Base-by-base conservation (phyloP, 2,113 vertebrate species). In the Scatophagus argus region DNA sequence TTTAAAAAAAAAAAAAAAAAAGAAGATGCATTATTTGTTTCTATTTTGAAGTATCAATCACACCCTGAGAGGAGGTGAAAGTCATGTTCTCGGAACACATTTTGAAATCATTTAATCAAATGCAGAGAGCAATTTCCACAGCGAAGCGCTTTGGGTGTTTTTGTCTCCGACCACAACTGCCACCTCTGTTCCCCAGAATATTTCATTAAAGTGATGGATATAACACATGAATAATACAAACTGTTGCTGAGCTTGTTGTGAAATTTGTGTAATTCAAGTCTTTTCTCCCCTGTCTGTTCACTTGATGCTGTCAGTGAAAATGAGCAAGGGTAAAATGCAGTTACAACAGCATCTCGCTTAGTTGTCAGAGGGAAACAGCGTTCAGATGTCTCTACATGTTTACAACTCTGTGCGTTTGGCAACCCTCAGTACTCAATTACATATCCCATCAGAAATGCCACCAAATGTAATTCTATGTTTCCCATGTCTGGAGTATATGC, bases 191-290 rank as follows among this genome's bases (percentile, higher is more conserved):
- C 75, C 71, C 64, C 9, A 11, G 21, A 61, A 75, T 58, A 77
- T 89, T 86, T 88, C 80, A 90, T 90, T 90, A 87, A 79, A 88
- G 76, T 78, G 88, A 89, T 66, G 81, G 85, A 86, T 88, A 85
- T 70, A 54, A 69, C 73, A 10, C 84, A 90, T 91, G 88, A 91
- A 91, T 91, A 89, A 93, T 90, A 82, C 39, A 87, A 89, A 81
- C 62, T 63, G 73, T 77, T 86, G 73, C 84, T 61, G 70, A 85
- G 84, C 77, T 76, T 36, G 72, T 75, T 34, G 71, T 75, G 64
- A 63, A 74, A 83, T 74, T 31, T 17, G 10, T 77, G 69, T 87
- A 63, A 76, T 85, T 82, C 81, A 27, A 72, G 54, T 46, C 38
- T 49, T 9, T 27, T 6, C n/a, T n/a, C 9, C 60, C 19, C 23